Base-by-base conservation (phyloP, 2,797 vertebrate genomes). In the Acanthurus tractus region DNA sequence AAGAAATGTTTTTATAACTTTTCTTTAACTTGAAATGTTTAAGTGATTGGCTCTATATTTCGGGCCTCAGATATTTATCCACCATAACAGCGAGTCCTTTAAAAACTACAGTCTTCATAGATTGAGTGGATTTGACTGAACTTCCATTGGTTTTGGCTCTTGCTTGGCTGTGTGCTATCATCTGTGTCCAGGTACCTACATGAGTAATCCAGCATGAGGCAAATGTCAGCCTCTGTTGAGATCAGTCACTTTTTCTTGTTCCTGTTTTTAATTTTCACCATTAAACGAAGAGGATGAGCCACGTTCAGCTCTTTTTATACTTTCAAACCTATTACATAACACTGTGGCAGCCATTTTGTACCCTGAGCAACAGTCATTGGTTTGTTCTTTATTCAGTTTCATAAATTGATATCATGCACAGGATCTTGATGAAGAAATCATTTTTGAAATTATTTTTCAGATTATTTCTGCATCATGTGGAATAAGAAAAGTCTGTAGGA, bases 291-390 rank as follows among this genome's bases (percentile, higher is more conserved):
- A 5, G 79, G 17, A 59, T 13, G n/a, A 74, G 38, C n/a, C 63
- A 62, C 64, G 36, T 71, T 65, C 14, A 40, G 65, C 62, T 62
- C 58, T 45, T 44, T 8, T 29, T 25, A 73, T 53, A 48, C 25
- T 67, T 73, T 38, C 36, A 74, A 42, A 65, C 20, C 20, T 50
- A 34, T 81, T 82, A 74, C 58, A 42, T 83, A 81, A 82, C 63
- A 49, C 22, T 42, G 12, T 8, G 54, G 80, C 73, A 59, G 79
- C 75, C 86, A 90, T 89, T 85, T 90, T 82, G 61, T 79, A 78
- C 42, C 62, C 36, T 13, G 17, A 23, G 56, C 48, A 72, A 64
- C 40, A 61, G 48, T n/a, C 48, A 9, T 22, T 6, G 0, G 36
- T 20, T 45, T 49, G 45, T 55, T 71, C 53, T 40, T 59, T 18